phyloP scores from a whole-genome alignment of 2,888 invertebrate species.

The Argynnis bischoffii region DNA sequence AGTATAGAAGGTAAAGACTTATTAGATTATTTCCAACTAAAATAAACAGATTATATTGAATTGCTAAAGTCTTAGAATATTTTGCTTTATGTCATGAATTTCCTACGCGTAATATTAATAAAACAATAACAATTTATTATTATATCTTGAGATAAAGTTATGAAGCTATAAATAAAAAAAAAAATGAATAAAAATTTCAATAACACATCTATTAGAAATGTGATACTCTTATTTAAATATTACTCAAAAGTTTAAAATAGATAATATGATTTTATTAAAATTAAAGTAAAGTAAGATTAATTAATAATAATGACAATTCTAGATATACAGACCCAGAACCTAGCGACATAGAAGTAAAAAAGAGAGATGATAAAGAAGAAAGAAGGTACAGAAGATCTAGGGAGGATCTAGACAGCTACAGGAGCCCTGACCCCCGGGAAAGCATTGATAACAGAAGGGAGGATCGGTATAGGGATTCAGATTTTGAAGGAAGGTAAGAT shows the following conservation, averaged over 20 bases:
- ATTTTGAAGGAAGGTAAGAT: conserved; percentile 57
- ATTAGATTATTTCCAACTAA: not conserved
- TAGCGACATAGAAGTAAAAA: conserved; percentile 66
- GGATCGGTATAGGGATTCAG: conserved; percentile 54
- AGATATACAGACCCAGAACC: conserved; percentile 77
- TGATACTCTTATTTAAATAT: too few species aligned
- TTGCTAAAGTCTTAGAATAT: too few species aligned
- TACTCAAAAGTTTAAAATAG: too few species aligned
- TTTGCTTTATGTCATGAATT: too few species aligned
- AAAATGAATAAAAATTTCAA: too few species aligned
- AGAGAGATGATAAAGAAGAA: conserved; percentile 61
- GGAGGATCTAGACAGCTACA: conserved; percentile 59
- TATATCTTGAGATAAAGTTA: too few species aligned
- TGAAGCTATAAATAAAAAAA: too few species aligned
- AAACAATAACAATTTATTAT: too few species aligned
- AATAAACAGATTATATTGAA: too few species aligned
- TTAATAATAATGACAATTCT: conserved; percentile 3
- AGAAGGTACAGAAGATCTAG: conserved; percentile 57
- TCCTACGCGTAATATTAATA: too few species aligned
- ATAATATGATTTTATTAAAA: not conserved
- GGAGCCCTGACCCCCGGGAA: conserved; percentile 56
- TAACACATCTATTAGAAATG: too few species aligned
- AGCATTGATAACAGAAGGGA: conserved; percentile 54
- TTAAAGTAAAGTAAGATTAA: not conserved
- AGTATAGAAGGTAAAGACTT: conserved; percentile 64